These are phyloP conservation scores for Troglohyphantes excavatus DNA, from an alignment of 2,888 invertebrate species.

Conservation along the genomic window DNA sequence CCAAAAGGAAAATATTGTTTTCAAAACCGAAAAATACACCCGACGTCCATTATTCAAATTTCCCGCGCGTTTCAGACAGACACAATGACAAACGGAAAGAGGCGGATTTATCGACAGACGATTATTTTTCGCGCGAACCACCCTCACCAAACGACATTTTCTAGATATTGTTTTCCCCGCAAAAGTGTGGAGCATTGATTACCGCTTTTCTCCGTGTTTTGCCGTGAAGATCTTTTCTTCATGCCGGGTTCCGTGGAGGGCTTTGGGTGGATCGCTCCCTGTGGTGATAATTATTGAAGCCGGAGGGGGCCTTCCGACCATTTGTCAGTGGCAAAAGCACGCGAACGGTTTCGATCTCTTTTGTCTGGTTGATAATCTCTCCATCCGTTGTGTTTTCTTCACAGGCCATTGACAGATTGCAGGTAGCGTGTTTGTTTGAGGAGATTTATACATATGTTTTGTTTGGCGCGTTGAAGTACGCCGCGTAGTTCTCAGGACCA, in stretches of 20 bases:
- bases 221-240: neutral
- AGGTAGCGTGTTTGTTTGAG: neutral
- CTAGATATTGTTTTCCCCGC: conserved; percentile 47
- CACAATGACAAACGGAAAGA: conserved; percentile 71
- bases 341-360: neutral
- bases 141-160: conserved; percentile 30
- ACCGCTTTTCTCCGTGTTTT: conserved; percentile 74
- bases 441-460: conserved; percentile 2
- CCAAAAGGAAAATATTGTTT: conserved; percentile 61
- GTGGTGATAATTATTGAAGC: conserved; percentile 64
- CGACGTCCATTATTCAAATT: conserved; percentile 74
- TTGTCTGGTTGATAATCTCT: conserved; percentile 37
- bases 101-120: conserved; percentile 64
- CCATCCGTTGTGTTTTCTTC: conserved; percentile 16
- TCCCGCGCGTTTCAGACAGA: conserved; percentile 36
- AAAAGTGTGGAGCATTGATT: conserved; percentile 62
- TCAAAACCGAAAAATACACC: conserved; percentile 55
- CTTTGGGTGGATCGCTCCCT: conserved; percentile 20
- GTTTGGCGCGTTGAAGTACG: too few relatives aligned
- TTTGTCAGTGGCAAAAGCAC: conserved; percentile 55
- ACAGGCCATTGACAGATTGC: neutral
- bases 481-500: too few relatives aligned
- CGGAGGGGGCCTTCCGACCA: too few relatives aligned
- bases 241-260: neutral
- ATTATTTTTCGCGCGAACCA: conserved; percentile 58